Percentiles rank a stretch among this genome's conserved stretches.
Evolutionary conservation across 2,888 invertebrate species (phyloP).

Genomic region (Ochropacha duplaris): DNA sequence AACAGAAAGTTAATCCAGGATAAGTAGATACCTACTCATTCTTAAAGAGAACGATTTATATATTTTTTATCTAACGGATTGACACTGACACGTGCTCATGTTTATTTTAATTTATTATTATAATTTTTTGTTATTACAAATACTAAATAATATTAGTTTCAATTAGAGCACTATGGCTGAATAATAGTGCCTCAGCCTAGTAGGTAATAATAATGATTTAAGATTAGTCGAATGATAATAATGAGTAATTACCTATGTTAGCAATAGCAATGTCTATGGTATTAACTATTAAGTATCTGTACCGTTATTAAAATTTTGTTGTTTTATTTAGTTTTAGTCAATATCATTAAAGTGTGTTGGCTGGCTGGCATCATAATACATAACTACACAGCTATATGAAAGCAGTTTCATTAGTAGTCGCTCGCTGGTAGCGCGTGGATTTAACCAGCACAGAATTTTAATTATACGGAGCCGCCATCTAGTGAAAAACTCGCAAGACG

Average conservation of each 20-base stretch:
- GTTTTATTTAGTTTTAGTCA: background rate
- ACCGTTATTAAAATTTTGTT: too few species aligned
- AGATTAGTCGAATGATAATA: background rate
- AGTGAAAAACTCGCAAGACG: conserved; percentile 52
- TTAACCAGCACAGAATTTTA: conserved; percentile 7
- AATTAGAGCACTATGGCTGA: too few species aligned
- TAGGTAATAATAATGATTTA: background rate
- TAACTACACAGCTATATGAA: background rate
- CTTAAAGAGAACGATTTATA: too few species aligned
- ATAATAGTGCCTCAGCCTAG: too few species aligned
- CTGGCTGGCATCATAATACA: background rate
- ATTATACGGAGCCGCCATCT: conserved; percentile 44
- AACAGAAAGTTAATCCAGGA: too few species aligned
- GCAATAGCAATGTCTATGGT: background rate
- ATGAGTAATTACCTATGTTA: background rate
- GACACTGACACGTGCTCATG: too few species aligned
- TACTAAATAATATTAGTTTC: too few species aligned
- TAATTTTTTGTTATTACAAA: too few species aligned
- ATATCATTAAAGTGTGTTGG: background rate
- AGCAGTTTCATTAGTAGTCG: background rate
- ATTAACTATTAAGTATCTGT: too few species aligned
- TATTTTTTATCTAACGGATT: too few species aligned
- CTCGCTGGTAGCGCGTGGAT: background rate
- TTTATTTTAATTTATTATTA: too few species aligned
- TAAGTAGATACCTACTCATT: too few species aligned